Base-by-base conservation (phyloP, 1,140 invertebrate species). In the Procambarus clarkii region DNA sequence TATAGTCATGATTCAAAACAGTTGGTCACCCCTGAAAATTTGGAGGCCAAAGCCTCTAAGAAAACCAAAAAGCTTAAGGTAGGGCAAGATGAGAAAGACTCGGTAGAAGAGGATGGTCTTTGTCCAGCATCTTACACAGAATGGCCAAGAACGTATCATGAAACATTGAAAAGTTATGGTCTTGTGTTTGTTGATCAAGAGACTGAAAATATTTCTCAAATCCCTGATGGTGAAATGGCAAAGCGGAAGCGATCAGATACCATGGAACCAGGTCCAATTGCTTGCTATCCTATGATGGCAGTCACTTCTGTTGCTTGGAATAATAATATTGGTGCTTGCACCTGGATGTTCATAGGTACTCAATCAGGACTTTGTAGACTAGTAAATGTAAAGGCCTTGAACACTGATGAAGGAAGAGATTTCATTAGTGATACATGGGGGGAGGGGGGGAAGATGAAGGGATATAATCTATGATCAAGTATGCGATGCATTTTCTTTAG, bases 241-340 rank as follows among this genome's bases (percentile, higher is more conserved):
- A 21, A 64, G 44, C 18, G 71, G 1, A 58, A 84, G 45, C 82
- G 82, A n/a, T 84, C 71, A 18, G 86, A 92, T 21, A 77, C 11
- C 34, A 92, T 92, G 91, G 64, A 81, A 50, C 86, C 86, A 46
- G 86, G 91, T 45, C 86, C 91, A 0, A 48, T 92, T 46, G 69
- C 71, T 69, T 85, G 79, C 44, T 92, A 92, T 79, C 91, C 91
- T 34, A 13, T 92, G 81, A 88, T 88, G 86, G 79, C 86, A 18
- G 86, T 76, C 54, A 84, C 86, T 34, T 88, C 86, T 7, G 50
- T 92, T 74, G 54, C 91, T 46, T 92, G 91, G 91, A 92, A 92
- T 79, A 92, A 92, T 54, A 92, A 92, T 50, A 74, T 92, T 34
- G 58, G 81, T 18, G 64, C 91, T 9, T 81, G 88, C 69, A 88